Conservation (phyloP, 2,797 vertebrate genomes). For the Coluber constrictor region DNA sequence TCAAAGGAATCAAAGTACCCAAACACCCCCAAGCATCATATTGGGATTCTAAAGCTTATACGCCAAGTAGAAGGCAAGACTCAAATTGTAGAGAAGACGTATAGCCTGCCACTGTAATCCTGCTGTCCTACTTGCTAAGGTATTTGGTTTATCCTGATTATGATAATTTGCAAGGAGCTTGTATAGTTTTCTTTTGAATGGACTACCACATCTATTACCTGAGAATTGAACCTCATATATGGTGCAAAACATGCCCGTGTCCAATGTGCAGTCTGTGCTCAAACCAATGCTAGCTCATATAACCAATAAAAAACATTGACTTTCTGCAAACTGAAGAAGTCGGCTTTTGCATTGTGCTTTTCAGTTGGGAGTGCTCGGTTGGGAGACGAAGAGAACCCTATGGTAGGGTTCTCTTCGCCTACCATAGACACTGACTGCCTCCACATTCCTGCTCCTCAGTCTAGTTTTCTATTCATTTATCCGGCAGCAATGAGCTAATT, state of each 20-base stretch:
- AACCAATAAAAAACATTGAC: neutral
- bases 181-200: neutral
- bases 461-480: neutral
- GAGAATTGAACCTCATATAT: neutral
- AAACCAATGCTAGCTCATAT: neutral
- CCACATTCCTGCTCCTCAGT: neutral
- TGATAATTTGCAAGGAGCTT: neutral
- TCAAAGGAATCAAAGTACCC: neutral
- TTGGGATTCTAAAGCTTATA: neutral
- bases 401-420: neutral
- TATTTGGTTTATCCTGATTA: neutral
- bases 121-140: neutral
- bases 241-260: neutral
- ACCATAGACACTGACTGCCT: neutral
- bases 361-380: neutral
- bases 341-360: neutral
- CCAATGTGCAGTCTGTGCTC: neutral
- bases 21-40: neutral
- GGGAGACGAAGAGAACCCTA: too few species aligned
- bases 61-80: neutral
- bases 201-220: neutral
- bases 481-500: neutral
- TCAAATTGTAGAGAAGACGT: neutral
- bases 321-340: neutral
- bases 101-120: neutral